Base-by-base conservation (phyloP, 1,140 invertebrate genomes). In the Uloborus diversus region DNA sequence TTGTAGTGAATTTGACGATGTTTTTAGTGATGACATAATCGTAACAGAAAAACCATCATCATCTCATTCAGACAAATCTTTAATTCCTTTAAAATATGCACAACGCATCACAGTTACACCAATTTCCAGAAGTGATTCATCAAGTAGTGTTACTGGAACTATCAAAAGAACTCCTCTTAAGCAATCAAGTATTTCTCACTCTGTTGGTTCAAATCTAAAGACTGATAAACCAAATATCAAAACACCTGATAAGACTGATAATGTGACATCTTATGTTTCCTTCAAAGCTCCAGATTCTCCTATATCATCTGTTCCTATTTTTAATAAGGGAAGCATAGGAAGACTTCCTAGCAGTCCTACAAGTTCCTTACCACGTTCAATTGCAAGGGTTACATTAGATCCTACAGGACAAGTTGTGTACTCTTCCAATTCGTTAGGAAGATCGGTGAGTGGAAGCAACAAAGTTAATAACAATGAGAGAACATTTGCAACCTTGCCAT, bases 331-430 rank as follows among this genome's bases (percentile, higher is more conserved):
- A n/a, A n/a, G 17, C 7, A n/a, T 20, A 53, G 1, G 5, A 53
- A 53, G 23, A 53, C 7, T 53, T 9, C 7, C n/a, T 17, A 49
- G 57, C 13, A 53, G 61, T 37, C 73, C 73, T 17, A 65, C 42
- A 27, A 76, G 23, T 42, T 76, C 76, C 1, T 23, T 69, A 13
- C 3, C 62, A 30, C 64, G 76, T 17, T 33, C 59, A 20, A 28
- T 73, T 17, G 93, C 93, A 4, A 90, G 93, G 84, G 94, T 96
- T 0, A 94, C 92, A 14, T 86, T 96, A 33, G 93, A 96, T 86
- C 92, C 94, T 1, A 93, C 95, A 83, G 95, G 94, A 17, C 94
- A 94, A 89, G 93, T 96, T 56, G 92, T 96, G 51, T 96, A 94
- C 85, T 93, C 93, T 71, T 96, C 94, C 1, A 94, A 96, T 83